These are phyloP conservation scores for Phoeniculus purpureus DNA, from an alignment of 2,797 vertebrate species.

Conservation along the genomic window DNA sequence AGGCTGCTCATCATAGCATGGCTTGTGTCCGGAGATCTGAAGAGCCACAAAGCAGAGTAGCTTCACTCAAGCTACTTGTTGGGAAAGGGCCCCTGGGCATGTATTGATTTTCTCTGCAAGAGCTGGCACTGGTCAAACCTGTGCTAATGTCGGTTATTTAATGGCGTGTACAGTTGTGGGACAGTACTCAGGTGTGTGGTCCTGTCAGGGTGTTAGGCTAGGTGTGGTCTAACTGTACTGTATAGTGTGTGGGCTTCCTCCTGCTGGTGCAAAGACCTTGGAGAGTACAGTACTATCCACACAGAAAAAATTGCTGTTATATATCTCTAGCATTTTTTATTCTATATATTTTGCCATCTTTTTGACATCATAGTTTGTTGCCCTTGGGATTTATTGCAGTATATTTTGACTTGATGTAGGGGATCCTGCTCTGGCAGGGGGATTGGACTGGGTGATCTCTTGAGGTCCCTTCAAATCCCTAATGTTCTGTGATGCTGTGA, in stretches of 20 bases:
- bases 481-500: no score
- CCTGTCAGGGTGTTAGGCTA: background rate
- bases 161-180: background rate
- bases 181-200: background rate
- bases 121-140: background rate
- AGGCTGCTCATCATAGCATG: background rate
- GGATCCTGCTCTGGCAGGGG: no score
- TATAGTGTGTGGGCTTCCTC: background rate
- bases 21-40: background rate
- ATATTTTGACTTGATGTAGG: no score
- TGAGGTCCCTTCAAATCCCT: no score
- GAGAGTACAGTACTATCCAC: background rate
- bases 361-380: background rate
- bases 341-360: background rate
- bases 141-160: background rate
- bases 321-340: background rate
- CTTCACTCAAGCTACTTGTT: background rate
- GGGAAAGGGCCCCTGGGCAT: background rate
- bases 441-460: no score
- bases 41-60: background rate
- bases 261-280: background rate
- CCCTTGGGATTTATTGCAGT: background rate
- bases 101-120: background rate
- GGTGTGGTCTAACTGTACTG: background rate
- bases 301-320: background rate